A percentile compares a stretch with the other conserved stretches of the same genome.
These are phyloP conservation scores for Salarias fasciatus DNA, from an alignment of 2,797 vertebrate species.

Conservation along the genomic window DNA sequence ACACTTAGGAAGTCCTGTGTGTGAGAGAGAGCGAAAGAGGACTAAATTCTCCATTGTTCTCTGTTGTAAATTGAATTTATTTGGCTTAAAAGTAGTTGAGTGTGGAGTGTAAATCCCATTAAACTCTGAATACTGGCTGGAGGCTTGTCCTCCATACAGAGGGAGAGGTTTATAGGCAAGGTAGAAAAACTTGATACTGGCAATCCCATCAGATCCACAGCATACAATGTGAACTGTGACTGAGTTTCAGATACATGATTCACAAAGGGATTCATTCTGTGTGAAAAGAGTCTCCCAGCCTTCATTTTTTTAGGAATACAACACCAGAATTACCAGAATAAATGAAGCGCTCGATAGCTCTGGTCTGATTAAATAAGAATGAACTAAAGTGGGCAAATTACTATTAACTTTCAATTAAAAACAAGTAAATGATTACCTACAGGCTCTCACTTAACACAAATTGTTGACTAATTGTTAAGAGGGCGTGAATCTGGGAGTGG, in stretches of 20 bases:
- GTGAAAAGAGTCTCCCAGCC: not conserved
- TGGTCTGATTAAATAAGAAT: not conserved
- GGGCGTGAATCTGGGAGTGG: not conserved
- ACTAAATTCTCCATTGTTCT: slow-evolving; percentile 29
- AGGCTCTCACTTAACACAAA: not conserved
- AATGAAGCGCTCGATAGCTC: not conserved
- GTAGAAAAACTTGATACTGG: slow-evolving; percentile 24
- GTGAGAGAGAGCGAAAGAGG: slow-evolving; percentile 14
- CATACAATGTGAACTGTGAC: slow-evolving; percentile 16
- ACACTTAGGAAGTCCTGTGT: slow-evolving; percentile 29
- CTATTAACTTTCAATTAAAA: no score
- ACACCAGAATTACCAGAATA: not conserved
- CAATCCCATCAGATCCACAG: slow-evolving; percentile 17
- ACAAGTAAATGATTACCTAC: no score
- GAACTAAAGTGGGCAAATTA: not conserved
- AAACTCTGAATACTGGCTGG: not conserved
- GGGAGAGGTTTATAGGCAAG: slow-evolving; percentile 7
- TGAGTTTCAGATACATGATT: slow-evolving; percentile 1
- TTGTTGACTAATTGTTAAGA: not conserved
- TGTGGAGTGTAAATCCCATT: slow-evolving; percentile 18
- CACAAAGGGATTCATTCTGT: not conserved
- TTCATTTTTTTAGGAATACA: not conserved
- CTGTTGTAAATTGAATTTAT: slow-evolving; percentile 23
- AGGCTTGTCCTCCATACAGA: slow-evolving; percentile 18
- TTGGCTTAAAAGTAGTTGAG: slow-evolving; percentile 10